These are phyloP conservation scores for Gymnocheta viridis DNA, from an alignment of 2,888 invertebrate genomes.

Conservation along the genomic window DNA sequence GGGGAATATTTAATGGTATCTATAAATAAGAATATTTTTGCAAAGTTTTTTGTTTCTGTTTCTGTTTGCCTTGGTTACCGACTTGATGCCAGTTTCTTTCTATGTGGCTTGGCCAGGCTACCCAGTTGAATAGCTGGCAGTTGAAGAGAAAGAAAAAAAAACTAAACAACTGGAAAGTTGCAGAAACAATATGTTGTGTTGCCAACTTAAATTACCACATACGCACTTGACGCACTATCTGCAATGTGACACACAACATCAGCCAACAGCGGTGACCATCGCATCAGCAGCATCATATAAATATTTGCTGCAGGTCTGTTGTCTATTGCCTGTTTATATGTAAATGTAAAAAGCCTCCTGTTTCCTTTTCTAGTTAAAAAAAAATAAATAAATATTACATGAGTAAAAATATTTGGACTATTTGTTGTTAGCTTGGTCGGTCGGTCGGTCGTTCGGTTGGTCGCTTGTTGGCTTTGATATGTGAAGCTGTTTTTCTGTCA, in stretches of 20 bases:
- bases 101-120: not conserved
- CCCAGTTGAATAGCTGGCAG: conserved; percentile 28
- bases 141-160: not conserved
- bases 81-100: conserved; percentile 38
- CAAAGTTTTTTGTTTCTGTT: conserved; percentile 26
- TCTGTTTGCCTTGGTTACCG: conserved; percentile 26
- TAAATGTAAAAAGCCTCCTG: conserved; percentile 3
- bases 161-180: conserved; percentile 13
- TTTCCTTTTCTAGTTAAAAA: not conserved
- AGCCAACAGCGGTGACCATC: conserved; percentile 15
- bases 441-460: no score
- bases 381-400: conserved; percentile 54
- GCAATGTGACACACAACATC: conserved; percentile 50
- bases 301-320: conserved; percentile 28
- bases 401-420: conserved; percentile 54
- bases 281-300: conserved; percentile 22
- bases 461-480: conserved; percentile 7
- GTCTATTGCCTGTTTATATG: not conserved
- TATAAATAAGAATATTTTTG: conserved; percentile 65
- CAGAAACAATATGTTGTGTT: conserved; percentile 43
- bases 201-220: conserved; percentile 66
- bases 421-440: conserved; percentile 11
- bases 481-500: conserved; percentile 13
- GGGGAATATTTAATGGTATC: conserved; percentile 67
- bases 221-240: conserved; percentile 69